Evolutionary conservation across 1,140 invertebrate species (phyloP).

Genomic region (Wasmannia auropunctata): DNA sequence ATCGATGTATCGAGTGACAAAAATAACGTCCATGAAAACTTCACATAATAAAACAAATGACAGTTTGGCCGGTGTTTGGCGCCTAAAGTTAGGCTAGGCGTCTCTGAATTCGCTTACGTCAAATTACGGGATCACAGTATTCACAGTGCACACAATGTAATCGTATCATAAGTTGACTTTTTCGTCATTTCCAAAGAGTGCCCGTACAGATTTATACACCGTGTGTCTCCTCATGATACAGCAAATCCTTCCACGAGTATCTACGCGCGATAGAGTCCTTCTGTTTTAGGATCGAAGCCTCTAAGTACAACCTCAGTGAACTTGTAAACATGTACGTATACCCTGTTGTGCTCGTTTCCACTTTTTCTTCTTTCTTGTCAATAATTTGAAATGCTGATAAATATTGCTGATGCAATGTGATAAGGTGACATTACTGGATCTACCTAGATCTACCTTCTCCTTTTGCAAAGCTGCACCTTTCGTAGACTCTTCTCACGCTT

Average conservation of each 20-base stretch:
- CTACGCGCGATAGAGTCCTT: neutral
- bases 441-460: too few relatives aligned
- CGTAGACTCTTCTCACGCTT: neutral
- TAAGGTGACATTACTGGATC: neutral
- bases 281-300: neutral
- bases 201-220: neutral
- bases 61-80: neutral
- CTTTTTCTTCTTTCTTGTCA: neutral
- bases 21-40: neutral
- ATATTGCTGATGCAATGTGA: neutral
- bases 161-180: slow-evolving; percentile 24
- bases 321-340: neutral
- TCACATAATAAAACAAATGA: slow-evolving; percentile 4
- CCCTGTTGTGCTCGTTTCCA: neutral
- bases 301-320: neutral
- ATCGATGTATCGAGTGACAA: neutral
- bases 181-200: neutral
- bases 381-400: neutral
- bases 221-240: neutral
- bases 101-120: neutral
- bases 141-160: neutral
- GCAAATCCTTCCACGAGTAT: neutral
- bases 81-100: too few relatives aligned
- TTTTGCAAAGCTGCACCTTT: neutral
- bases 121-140: slow-evolving; percentile 5